Base-by-base conservation (phyloP, 2,797 vertebrate species). In the Enoplosus armatus region DNA sequence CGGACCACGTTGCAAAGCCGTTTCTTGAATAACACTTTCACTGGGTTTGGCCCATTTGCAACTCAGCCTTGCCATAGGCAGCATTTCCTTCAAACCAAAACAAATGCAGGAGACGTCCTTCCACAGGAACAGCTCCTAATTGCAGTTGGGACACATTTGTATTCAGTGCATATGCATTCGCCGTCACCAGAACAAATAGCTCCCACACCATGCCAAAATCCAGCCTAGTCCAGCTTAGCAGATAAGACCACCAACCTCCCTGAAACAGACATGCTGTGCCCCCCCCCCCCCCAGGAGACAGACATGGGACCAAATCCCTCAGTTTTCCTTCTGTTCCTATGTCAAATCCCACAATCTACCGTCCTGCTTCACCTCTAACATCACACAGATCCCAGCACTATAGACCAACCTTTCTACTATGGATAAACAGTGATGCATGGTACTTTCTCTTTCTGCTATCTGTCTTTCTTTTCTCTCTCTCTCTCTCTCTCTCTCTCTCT, bases 181-280 rank as follows among this genome's bases (percentile, higher is more conserved):
- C 58, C 54, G 61, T 61, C 47, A 62, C 47, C 47, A 37, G 66
- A 77, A 60, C 37, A 73, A 86, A 78, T 33, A 68, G 54, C 2
- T 5, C 18, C 59, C 48, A 76, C 67, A 64, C 35, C 29, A 58
- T 60, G 63, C 50, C 58, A 76, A 83, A 85, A 79, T 72, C 73
- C 70, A 76, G 68, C 64, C 69, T 37, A 39, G 66, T 72, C 60
- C 64, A 66, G 74, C 45, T 85, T 80, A 86, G 53, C 50, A 43
- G 76, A 83, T 86, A 74, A 71, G 39, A 80, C 66, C 74, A 59
- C 58, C 11, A 26, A 59, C 72, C 55, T 67, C 69, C 70, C 47
- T 53, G 56, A 68, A 70, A 16, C 14, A 5, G 9, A 64, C 83
- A 69, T 54, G 50, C 41, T 43, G 71, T 22, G 41, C 33, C 55